Conservation (phyloP, 2,888 invertebrate species). For the Trypoxylon attenuatum region DNA sequence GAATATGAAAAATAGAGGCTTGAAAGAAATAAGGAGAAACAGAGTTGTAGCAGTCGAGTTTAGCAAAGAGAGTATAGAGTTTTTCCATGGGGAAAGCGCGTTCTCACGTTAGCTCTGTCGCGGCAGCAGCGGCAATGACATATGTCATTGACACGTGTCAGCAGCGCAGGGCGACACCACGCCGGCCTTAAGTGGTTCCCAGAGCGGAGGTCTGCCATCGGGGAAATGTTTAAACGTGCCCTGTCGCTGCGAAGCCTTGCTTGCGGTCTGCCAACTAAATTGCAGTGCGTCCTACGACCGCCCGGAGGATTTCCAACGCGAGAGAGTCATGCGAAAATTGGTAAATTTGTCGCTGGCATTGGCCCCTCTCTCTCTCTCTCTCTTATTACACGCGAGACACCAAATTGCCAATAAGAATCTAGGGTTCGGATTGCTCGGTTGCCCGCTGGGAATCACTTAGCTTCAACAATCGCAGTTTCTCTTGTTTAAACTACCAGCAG, state of each 20-base stretch:
- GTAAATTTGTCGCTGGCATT: no score
- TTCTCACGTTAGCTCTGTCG: slow-evolving; percentile 43
- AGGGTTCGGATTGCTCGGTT: no score
- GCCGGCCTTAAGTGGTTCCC: slow-evolving; percentile 27
- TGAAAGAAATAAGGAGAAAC: neutral
- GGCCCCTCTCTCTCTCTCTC: no score
- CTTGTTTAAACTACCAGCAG: no score
- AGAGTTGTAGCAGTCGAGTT: no score
- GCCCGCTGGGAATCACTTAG: no score
- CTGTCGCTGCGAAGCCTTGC: neutral
- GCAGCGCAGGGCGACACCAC: slow-evolving; percentile 5
- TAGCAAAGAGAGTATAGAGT: slow-evolving; percentile 39
- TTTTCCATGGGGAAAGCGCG: slow-evolving; percentile 24
- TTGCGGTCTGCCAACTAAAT: slow-evolving; percentile 11
- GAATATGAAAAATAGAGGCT: neutral
- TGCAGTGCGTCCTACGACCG: neutral
- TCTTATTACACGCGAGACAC: no score
- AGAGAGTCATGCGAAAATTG: neutral
- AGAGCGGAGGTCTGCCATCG: neutral
- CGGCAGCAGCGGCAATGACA: slow-evolving; percentile 36
- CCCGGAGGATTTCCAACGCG: neutral
- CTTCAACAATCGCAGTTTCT: no score
- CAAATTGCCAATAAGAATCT: no score
- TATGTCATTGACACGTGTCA: slow-evolving; percentile 42
- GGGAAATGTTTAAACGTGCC: slow-evolving; percentile 19